phyloP scores from a whole-genome alignment of 2,797 vertebrate genomes.

The Eutrigla gurnardus region DNA sequence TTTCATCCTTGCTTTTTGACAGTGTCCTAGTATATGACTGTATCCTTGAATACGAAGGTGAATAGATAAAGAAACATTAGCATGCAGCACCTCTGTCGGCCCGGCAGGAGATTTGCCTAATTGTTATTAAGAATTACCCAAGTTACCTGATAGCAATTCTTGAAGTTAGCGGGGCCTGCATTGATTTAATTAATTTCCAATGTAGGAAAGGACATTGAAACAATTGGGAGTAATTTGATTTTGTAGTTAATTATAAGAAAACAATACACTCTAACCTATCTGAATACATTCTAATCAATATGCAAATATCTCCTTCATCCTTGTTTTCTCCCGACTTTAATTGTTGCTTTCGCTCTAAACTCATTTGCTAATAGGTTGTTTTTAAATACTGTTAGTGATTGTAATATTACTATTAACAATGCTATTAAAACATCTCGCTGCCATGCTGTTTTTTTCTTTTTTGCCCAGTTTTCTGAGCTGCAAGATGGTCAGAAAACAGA shows the following conservation, averaged over 20 bases:
- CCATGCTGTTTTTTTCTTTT: too few species aligned
- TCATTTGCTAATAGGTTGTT: slow-evolving; percentile 19
- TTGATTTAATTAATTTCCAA: slow-evolving; percentile 76
- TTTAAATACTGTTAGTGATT: slow-evolving; percentile 29
- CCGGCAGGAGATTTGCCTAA: slow-evolving; percentile 70
- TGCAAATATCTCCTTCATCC: slow-evolving; percentile 60
- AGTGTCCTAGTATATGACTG: slow-evolving; percentile 37
- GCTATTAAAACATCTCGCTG: slow-evolving; percentile 6
- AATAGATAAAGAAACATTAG: slow-evolving; percentile 71
- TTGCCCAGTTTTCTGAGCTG: too few species aligned
- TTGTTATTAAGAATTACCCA: slow-evolving; percentile 80
- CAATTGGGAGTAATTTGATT: slow-evolving; percentile 74
- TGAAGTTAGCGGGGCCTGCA: slow-evolving; percentile 60
- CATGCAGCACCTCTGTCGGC: slow-evolving; percentile 58
- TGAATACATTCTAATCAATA: slow-evolving; percentile 69
- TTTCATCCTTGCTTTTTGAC: slow-evolving; percentile 53
- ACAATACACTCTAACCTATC: slow-evolving; percentile 50
- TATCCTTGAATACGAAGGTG: slow-evolving; percentile 64
- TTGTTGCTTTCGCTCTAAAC: slow-evolving; percentile 44
- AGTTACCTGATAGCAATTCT: slow-evolving; percentile 75
- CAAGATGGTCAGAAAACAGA: too few species aligned
- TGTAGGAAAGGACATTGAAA: slow-evolving; percentile 67
- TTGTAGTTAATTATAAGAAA: slow-evolving; percentile 69
- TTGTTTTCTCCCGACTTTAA: slow-evolving; percentile 51
- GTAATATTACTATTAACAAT: slow-evolving; percentile 29